Base-by-base conservation (phyloP, 1,140 invertebrate species). In the Mamestra configurata region DNA sequence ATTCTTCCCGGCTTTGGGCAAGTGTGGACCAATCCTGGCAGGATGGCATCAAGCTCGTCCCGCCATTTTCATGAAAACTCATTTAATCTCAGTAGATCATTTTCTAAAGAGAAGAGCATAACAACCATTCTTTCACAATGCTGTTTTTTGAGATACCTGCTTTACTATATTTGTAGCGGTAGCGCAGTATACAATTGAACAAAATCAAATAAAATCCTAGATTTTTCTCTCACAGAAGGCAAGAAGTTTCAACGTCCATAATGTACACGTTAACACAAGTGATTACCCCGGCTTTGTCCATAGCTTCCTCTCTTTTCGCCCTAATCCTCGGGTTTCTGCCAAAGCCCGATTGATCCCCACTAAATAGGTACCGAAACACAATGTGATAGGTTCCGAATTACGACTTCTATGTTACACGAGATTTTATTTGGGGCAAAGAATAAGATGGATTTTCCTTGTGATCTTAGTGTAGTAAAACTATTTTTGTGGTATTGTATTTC, bases 251-350 rank as follows among this genome's bases (percentile, higher is more conserved):
- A 31, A 5, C 51, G 7, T 31, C 22, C 4, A 57, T 8, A 31
- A 61, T 61, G 31, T 11, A 24, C 5, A 27, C 46, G 64, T 71
- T 71, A 71, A 71, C 46, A 49, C 53, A 64, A 64, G 40, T 76
- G 55, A 76, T 76, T 76, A 76, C 73, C 31, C 11, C 40, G 57
- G 73, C 57, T 76, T 76, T 76, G 73, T 64, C n/a, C 55, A 31
- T 61, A 61, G 40, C 57, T 76, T 49, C 57, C 22, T 53, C 15
- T 18, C 22, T 76, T 76, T 27, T 61, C 55, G 51, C 37, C 55
- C 40, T 76, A 76, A 76, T 76, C 73, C 73, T 40, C n/a, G 31
- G 55, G 55, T 59, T 76, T 61, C n/a, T 20, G 13, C 15, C n/a
- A 57, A 76, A 46, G 2, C 57, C 57, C 40, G 7, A 59, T 61